phyloP scores from a whole-genome alignment of 1,140 invertebrate genomes.

The Procambarus virginalis region DNA sequence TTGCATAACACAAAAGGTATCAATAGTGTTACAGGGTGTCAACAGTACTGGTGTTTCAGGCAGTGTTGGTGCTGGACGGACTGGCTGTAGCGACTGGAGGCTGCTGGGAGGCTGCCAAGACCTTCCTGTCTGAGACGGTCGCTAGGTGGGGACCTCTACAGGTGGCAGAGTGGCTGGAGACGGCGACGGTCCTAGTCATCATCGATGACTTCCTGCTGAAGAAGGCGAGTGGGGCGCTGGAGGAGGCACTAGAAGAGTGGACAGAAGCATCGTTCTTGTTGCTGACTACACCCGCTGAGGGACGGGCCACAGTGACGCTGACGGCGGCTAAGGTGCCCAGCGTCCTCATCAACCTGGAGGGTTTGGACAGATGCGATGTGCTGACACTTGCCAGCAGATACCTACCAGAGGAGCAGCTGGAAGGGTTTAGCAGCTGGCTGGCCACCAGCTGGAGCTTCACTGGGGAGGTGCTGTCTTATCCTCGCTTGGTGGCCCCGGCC shows the following conservation, averaged over 20 bases:
- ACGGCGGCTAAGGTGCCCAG: neutral
- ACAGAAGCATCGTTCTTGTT: conserved; percentile 13
- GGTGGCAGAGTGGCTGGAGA: conserved; percentile 48
- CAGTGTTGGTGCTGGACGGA: conserved; percentile 27
- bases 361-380: neutral
- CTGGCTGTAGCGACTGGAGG: neutral
- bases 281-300: conserved; percentile 24
- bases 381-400: neutral
- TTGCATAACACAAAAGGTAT: neutral
- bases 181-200: conserved; percentile 16
- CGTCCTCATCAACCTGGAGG: neutral
- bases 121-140: conserved; percentile 5
- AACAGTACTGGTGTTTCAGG: neutral
- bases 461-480: conserved; percentile 1
- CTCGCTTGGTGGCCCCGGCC: neutral
- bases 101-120: conserved; percentile 20
- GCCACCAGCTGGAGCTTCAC: neutral
- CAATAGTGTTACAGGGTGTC: neutral
- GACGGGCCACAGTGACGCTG: neutral
- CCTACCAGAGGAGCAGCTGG: neutral
- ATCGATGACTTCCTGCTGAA: conserved; percentile 50
- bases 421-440: neutral
- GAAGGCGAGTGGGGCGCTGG: neutral
- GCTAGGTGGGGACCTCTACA: neutral
- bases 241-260: conserved; percentile 36